Evolutionary conservation across 2,888 invertebrate species (phyloP), one percentile per base, ranked within the genome.

Genomic region (Cacoxenus indagator): DNA sequence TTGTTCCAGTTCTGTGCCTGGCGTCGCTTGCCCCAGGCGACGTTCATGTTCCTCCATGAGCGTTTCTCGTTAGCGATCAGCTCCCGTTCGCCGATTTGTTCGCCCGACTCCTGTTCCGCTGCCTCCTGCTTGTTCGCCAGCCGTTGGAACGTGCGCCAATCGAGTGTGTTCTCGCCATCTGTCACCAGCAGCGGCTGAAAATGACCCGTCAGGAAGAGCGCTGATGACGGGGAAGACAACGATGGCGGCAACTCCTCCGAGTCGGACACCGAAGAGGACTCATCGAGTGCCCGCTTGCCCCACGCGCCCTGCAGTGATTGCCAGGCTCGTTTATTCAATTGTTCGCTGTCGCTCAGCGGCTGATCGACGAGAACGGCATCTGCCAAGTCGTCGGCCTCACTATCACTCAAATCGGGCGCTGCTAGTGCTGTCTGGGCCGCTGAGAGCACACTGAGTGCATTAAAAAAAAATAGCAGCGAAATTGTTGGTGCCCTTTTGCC

Each of bases 21-120:
- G 4, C 92, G 91, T 68, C 93, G 89, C 88, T 94, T 94, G 78
- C 93, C 94, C 93, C 93, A 94, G 19, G 92, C 91, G n/a, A 91
- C 92, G 83, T 91, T 91, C 84, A 93, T 90, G 55, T 91, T 90
- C 65, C 91, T 91, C 93, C 93, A 93, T 62, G 91, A 91, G 69
- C 92, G 90, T 87, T 93, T 93, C 76, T 92, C 90, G 73, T 88
- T 77, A 0, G 72, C 37, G 8, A 73, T 57, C 1, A 67, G n/a
- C 4, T 79, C 76, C 0, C 43, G 61, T 24, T 62, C 61, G 6
- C 17, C 54, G 4, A 37, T 5, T 6, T 64, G 45, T 24, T 62
- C 61, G 6, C 17, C 65, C 3, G 45, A 22, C 4, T 64, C 69
- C n/a, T 45, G 69, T 4, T 67, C 67, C 6, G 61, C 61, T n/a